Evolutionary conservation across 1,140 invertebrate genomes (phyloP), one percentile per base, ranked within the genome.

Genomic region (Aphelinus atriplicis): DNA sequence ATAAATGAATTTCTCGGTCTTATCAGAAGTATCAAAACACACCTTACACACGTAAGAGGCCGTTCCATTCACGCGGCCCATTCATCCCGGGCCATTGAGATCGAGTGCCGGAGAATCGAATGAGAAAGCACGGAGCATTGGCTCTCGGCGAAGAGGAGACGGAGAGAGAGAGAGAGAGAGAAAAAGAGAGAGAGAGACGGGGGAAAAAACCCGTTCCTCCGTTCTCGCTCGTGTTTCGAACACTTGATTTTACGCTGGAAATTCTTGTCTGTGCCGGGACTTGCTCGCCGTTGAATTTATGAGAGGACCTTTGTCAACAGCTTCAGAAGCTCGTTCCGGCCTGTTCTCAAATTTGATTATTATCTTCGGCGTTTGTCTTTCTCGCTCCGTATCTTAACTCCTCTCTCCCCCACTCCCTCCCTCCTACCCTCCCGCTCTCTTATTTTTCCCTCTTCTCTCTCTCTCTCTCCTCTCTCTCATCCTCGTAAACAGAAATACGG

Each of bases 231-330:
- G 43, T 79, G 71, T 74, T 72, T 75, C 72, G 69, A 73, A 66
- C 65, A 72, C 74, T 76, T 65, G 68, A 64, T 71, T 70, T 66
- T 76, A 67, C 51, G 53, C 57, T 64, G 63, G 74, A 71, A 76
- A 71, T 47, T 76, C 71, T 26, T 26, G 7, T 64, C 45, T 50
- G 7, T 71, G 26, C 26, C 50, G 45, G 7, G 48, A 57, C 50
- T 68, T 26, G 26, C 43, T 64, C 43, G 58, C 46, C 50, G 69
- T 61, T 71, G 56, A 66, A 72, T 76, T 71, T 76, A 72, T 67
- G 75, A 73, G 75, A 68, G 60, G 70, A 73, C 71, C 63, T 77
- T 77, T 77, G 65, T 72, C 68, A 76, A 76, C 74, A 76, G 68
- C 48, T 76, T 71, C 75, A 76, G 69, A 71, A 76, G 75, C 75